Evolutionary conservation across 2,113 vertebrate species (phyloP), one percentile per base, ranked within the genome.

Genomic region (Atractosteus spatula): DNA sequence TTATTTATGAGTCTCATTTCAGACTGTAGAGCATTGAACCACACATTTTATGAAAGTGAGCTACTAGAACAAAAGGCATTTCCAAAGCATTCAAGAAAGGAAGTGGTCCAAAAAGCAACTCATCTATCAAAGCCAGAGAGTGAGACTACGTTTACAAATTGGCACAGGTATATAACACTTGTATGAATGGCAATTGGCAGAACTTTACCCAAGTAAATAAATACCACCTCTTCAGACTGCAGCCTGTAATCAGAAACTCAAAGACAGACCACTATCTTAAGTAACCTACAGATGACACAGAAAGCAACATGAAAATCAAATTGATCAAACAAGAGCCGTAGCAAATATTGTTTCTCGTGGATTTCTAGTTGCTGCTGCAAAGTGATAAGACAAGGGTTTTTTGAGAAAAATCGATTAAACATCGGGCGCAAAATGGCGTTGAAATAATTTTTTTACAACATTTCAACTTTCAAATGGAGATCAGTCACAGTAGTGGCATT

Each of bases 301-400:
- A 16, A 68, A 68, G 56, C 3, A 74, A 2, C 16, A 68, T 54
- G 29, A 74, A 63, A 81, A 81, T 77, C 61, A 74, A 80, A 83
- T 71, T 63, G 73, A 69, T 75, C 56, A 71, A 62, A 8, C 64
- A 4, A 72, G 0, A 3, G 63, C 8, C 0, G 2, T 8, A 61
- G 10, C 59, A 43, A 81, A 54, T 64, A 62, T 65, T 66, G 69
- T 8, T 76, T 70, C 71, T 55, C 68, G 84, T 76, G 79, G 75
- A 88, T 89, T 82, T 62, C 66, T 45, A 67, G 62, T 75, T 57
- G 69, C 82, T 82, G 84, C 75, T 70, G 77, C 8, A 79, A 79
- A 64, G 71, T 82, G 82, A 90, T 89, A 85, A 87, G 84, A 45
- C 17, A 51, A 17, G 72, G 75, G 47, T 79, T 86, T 85, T 84